Base-by-base conservation (phyloP, 1,140 invertebrate genomes). In the Subanguina moxae region DNA sequence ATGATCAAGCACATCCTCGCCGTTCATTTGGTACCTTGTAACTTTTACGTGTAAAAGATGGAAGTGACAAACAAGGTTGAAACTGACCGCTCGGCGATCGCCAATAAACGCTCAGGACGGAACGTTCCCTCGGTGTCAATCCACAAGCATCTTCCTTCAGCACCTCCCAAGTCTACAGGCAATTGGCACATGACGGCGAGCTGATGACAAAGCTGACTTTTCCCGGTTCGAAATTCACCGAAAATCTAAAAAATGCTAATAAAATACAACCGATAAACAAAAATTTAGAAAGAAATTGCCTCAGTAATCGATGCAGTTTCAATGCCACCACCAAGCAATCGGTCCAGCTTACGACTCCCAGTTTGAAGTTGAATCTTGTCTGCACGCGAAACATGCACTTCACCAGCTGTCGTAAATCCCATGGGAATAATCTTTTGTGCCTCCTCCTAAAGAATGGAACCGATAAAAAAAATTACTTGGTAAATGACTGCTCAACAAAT, bases 251-350 rank as follows among this genome's bases (percentile, higher is more conserved):
- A 68, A n/a, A n/a, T n/a, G n/a, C n/a, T n/a, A n/a, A n/a, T n/a
- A n/a, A n/a, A n/a, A n/a, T n/a, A n/a, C n/a, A n/a, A n/a, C n/a
- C n/a, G n/a, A n/a, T n/a, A n/a, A n/a, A n/a, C n/a, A n/a, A n/a
- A n/a, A n/a, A n/a, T n/a, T n/a, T n/a, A n/a, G n/a, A n/a, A n/a
- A n/a, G n/a, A 9, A 74, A 11, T 64, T 28, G 80, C 78, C 72
- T 99, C 96, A 1, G 95, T 99, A n/a, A 99, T 97, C 0, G 93
- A 94, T 0, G 95, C 94, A 17, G 95, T 98, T 84, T 99, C 95
- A 78, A 99, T 91, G 9, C 95, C 95, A 64, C 95, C 94, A 78
- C 85, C 84, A 15, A 97, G 85, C 21, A 97, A 84, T 77, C 92
- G 88, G 82, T 98, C 93, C 57, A 98, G 84, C 84, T 97, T 94